Base-by-base conservation (phyloP, 2,113 vertebrate genomes). In the Saimiri boliviensis region DNA sequence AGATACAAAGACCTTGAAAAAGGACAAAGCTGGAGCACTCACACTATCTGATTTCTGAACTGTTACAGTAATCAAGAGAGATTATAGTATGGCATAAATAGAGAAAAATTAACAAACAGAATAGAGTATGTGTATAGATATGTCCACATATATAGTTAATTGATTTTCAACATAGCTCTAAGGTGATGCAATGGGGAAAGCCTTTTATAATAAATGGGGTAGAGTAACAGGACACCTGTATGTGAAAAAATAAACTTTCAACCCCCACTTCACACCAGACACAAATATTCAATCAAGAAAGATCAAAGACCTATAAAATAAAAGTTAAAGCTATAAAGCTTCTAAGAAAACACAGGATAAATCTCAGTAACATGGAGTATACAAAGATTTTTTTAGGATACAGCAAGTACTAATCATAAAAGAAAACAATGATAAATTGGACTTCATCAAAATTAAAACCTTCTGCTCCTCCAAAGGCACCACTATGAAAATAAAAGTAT, bases 361-460 rank as follows among this genome's bases (percentile, higher is more conserved):
- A 63, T 42, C 27, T 68, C 56, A 2, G 11, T 49, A 70, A n/a
- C 17, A 45, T 45, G 21, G 40, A 40, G 9, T 42, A 84, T 35
- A 30, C 6, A 79, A 83, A 66, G 30, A 35, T 35, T 13, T 86
- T 68, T 54, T 91, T 58, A 58, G 37, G 30, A 35, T 12, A 71
- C 32, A 79, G 49, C 86, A 86, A 93, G n/a, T n/a, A 86, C n/a
- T 42, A 68, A 42, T 14, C 10, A 42, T 54, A 73, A 45, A 92
- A 82, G 52, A 40, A 74, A 45, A 68, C 6, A 66, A 94, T 42
- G 2, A 35, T 56, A 42, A 77, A n/a, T 30, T 92, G 71, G 23
- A 87, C 17, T 54, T 95, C n/a, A 17, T 83, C 40, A 80, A 80
- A 86, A 77, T 79, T n/a, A 86, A 86, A 86, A 84, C 60, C 60